Conservation (phyloP, 2,113 vertebrate species). For the Hypomesus transpacificus region DNA sequence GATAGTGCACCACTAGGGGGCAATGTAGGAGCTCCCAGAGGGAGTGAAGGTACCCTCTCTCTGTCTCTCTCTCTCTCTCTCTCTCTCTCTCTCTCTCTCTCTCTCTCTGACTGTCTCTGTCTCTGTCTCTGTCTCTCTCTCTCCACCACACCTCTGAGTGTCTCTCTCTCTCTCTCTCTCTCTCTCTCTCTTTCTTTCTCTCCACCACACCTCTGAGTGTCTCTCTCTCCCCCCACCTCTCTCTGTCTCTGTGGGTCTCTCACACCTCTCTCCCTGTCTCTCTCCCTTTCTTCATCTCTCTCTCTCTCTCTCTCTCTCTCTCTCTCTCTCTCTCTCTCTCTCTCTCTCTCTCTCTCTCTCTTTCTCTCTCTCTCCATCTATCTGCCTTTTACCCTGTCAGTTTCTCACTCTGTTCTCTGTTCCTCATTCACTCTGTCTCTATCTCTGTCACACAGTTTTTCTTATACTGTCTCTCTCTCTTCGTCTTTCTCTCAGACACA, state of each 20-base stretch:
- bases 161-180: background rate
- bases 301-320: background rate
- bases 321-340: constrained; percentile 10
- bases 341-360: constrained; percentile 5
- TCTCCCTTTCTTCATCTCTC: background rate
- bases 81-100: constrained; percentile 18
- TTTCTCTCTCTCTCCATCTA: constrained; percentile 10
- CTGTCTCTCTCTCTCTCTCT: background rate
- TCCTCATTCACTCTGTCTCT: background rate
- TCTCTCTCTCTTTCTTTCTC: constrained; percentile 19
- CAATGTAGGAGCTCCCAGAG: constrained; percentile 65
- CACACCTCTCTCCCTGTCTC: constrained; percentile 8
- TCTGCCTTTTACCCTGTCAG: too few species aligned
- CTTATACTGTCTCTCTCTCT: background rate
- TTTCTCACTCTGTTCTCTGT: background rate
- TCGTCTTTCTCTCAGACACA: background rate
- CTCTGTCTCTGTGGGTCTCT: constrained; percentile 9
- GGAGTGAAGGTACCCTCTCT: background rate
- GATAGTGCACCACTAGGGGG: constrained; percentile 65
- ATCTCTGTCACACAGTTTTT: background rate
- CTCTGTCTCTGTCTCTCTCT: constrained; percentile 18
- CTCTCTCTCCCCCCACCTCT: background rate
- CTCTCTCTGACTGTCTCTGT: background rate
- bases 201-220: too few species aligned
- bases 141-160: too few species aligned